A percentile compares a stretch with the other conserved stretches of the same genome.
Evolutionary conservation across 2,113 vertebrate species (phyloP).

Genomic region (Stictonetta naevosa): DNA sequence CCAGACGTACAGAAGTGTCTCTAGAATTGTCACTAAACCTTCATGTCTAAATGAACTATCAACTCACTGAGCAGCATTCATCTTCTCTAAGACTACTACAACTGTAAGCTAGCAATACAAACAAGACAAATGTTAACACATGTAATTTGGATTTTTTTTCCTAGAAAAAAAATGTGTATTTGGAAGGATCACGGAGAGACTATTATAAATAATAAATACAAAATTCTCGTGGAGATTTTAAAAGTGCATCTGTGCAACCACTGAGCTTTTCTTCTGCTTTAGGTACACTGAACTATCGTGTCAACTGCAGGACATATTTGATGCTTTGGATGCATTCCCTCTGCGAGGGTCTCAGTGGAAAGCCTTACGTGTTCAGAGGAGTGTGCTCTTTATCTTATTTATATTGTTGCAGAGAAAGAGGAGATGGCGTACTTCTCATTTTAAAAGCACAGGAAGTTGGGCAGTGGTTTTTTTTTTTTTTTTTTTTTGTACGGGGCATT

Average conservation of each 20-base stretch:
- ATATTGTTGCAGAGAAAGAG: neutral
- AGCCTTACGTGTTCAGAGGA: neutral
- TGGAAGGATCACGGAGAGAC: neutral
- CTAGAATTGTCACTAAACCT: neutral
- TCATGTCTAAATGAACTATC: neutral
- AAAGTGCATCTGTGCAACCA: fast-evolving
- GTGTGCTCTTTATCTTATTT: neutral
- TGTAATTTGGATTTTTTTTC: neutral
- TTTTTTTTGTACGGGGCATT: neutral
- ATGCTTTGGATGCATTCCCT: neutral
- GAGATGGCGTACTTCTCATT: neutral
- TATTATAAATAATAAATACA: neutral
- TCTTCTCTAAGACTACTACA: neutral
- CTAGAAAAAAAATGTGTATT: neutral
- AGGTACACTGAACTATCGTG: neutral
- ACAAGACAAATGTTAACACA: neutral
- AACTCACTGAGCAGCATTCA: neutral
- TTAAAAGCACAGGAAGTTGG: neutral
- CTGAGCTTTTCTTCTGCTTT: neutral
- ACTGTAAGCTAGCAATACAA: neutral
- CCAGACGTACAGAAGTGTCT: neutral
- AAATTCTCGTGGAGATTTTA: neutral
- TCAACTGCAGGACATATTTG: neutral
- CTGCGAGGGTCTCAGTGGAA: neutral
- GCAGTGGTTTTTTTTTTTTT: neutral